Percentiles rank a stretch among this genome's conserved stretches.
Evolutionary conservation across 2,888 invertebrate genomes (phyloP).

Genomic region (Rhagonycha fulva): DNA sequence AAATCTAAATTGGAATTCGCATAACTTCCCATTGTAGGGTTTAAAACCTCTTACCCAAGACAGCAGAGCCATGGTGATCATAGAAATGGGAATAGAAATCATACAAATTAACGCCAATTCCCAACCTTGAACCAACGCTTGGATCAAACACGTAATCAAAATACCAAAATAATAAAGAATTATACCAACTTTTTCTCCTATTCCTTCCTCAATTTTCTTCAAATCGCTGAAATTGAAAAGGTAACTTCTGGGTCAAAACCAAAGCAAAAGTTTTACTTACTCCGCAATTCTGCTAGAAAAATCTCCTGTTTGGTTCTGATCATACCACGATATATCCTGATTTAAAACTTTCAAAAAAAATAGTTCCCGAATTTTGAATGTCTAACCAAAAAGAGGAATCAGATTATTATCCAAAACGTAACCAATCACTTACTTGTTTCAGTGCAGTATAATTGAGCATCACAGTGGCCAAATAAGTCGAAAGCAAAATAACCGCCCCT

Average conservation of each 20-base stretch:
- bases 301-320: conserved; percentile 71
- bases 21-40: too few species aligned
- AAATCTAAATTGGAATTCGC: conserved; percentile 54
- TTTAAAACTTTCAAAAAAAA: conserved; percentile 70
- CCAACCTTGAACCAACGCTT: conserved; percentile 81
- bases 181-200: conserved; percentile 80
- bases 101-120: conserved; percentile 77
- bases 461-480: conserved; percentile 68
- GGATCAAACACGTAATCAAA: conserved; percentile 68
- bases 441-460: background rate
- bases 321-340: conserved; percentile 77
- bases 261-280: conserved; percentile 55
- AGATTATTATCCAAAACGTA: background rate
- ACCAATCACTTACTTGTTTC: background rate
- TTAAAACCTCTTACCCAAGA: conserved; percentile 58
- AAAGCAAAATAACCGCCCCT: conserved; percentile 63
- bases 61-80: conserved; percentile 67
- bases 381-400: conserved; percentile 51
- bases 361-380: conserved; percentile 64
- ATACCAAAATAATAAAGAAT: conserved; percentile 72
- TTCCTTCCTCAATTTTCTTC: conserved; percentile 79
- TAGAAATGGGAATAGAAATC: conserved; percentile 70
- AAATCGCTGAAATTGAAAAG: conserved; percentile 62
- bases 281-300: conserved; percentile 76
- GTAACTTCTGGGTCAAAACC: background rate